phyloP scores from a whole-genome alignment of 1,140 invertebrate genomes.

The Drosophila bocki region DNA sequence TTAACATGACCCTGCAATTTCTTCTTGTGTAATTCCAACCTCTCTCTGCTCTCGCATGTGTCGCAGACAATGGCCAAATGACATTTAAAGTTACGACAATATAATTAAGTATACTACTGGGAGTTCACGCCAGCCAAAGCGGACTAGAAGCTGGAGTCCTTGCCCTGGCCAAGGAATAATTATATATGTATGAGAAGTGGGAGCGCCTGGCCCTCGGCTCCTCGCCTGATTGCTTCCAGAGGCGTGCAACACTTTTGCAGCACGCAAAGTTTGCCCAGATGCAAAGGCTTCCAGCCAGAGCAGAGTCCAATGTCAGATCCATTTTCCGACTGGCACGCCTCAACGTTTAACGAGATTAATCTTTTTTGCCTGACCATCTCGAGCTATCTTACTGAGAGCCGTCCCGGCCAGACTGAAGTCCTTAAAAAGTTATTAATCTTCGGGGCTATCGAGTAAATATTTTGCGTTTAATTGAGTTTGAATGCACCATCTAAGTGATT shows the following conservation, averaged over 20 bases:
- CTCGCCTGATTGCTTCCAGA: slow-evolving; percentile 18
- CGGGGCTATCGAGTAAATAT: slow-evolving; percentile 78
- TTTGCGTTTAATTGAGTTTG: slow-evolving; percentile 76
- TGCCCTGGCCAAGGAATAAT: slow-evolving; percentile 64
- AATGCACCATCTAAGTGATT: slow-evolving; percentile 52
- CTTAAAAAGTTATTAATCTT: slow-evolving; percentile 73
- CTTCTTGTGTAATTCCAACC: neutral
- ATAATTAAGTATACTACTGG: slow-evolving; percentile 81
- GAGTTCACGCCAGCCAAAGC: slow-evolving; percentile 55
- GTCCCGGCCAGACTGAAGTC: slow-evolving; percentile 44
- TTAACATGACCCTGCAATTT: neutral
- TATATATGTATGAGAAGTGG: slow-evolving; percentile 65
- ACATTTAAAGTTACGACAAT: slow-evolving; percentile 83
- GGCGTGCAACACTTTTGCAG: slow-evolving; percentile 70
- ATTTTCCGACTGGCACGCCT: slow-evolving; percentile 59
- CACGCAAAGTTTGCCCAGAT: slow-evolving; percentile 59
- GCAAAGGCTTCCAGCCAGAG: slow-evolving; percentile 2
- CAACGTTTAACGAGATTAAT: slow-evolving; percentile 76
- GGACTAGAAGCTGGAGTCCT: slow-evolving; percentile 12
- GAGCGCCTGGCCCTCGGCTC: slow-evolving; percentile 2
- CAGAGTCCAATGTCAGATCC: slow-evolving; percentile 8
- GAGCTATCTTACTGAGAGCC: slow-evolving; percentile 6
- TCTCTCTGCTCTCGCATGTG: slow-evolving; percentile 38
- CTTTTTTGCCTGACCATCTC: slow-evolving; percentile 48
- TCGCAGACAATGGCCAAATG: slow-evolving; percentile 70